Percentiles rank a stretch among this genome's conserved stretches.
These are phyloP conservation scores for Tragelaphus imberbis DNA, from an alignment of 2,113 vertebrate species.

Conservation along the genomic window DNA sequence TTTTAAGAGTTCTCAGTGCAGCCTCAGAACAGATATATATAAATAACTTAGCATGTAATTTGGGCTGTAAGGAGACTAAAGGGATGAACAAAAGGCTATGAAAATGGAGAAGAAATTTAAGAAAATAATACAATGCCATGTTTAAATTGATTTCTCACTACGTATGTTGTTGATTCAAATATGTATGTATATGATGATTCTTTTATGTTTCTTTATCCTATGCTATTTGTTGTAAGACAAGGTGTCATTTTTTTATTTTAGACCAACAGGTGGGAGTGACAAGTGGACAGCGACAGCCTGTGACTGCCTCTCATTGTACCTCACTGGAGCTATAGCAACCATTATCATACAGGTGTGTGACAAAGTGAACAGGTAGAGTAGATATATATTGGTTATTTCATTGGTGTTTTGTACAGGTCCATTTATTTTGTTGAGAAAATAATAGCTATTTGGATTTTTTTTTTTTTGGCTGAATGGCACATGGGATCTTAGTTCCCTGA, in stretches of 20 bases:
- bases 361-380: background rate
- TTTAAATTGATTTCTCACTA: background rate
- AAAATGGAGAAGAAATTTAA: background rate
- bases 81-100: background rate
- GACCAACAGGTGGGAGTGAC: constrained; percentile 88
- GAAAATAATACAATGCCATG: background rate
- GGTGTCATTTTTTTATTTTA: constrained; percentile 69
- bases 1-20: background rate
- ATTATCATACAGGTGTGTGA: constrained; percentile 87
- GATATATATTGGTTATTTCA: background rate
- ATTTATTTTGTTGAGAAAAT: constrained; percentile 6
- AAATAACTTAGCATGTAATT: background rate
- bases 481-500: background rate
- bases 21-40: background rate
- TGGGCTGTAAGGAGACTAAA: background rate
- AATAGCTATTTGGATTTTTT: background rate
- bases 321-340: constrained; percentile 82
- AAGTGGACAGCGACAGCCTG: constrained; percentile 93
- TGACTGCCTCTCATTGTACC: constrained; percentile 84
- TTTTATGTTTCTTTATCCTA: background rate
- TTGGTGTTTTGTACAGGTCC: background rate
- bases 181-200: background rate
- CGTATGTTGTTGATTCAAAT: background rate
- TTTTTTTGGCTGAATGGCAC: background rate
- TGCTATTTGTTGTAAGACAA: background rate